Conservation (phyloP, 2,888 invertebrate genomes). For the Meiosimyza decipiens region DNA sequence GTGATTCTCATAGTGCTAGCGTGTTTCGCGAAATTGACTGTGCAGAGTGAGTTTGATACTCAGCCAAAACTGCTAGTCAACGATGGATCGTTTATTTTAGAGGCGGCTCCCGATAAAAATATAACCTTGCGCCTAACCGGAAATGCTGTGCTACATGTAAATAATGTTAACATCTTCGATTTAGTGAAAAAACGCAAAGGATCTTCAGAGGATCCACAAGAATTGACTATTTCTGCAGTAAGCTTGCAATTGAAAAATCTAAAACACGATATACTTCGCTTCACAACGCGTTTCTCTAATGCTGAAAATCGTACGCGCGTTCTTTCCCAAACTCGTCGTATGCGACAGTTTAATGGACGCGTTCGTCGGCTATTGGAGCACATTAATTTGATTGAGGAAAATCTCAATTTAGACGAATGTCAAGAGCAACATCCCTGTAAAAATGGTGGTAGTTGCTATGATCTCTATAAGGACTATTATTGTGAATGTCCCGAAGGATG, state of each 20-base stretch:
- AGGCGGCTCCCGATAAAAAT: constrained; percentile 80
- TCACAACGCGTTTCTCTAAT: constrained; percentile 43
- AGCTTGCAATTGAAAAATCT: constrained; percentile 49
- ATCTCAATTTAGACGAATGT: constrained; percentile 51
- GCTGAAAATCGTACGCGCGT: constrained; percentile 48
- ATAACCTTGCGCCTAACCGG: constrained; percentile 80
- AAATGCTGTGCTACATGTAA: constrained; percentile 74
- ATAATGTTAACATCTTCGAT: constrained; percentile 74
- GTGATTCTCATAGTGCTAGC: background rate
- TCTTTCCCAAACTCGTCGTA: constrained; percentile 32
- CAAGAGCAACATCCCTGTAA: constrained; percentile 73
- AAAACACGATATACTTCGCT: constrained; percentile 46
- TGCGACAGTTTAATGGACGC: constrained; percentile 50
- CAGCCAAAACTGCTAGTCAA: constrained; percentile 59
- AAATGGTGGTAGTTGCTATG: constrained; percentile 86
- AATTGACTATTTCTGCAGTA: constrained; percentile 43
- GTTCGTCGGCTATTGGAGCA: constrained; percentile 42
- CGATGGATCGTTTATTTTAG: constrained; percentile 82
- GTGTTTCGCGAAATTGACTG: background rate
- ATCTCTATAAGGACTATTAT: constrained; percentile 76
- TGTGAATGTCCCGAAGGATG: constrained; percentile 82
- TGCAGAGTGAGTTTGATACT: constrained; percentile 30
- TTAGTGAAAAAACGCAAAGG: constrained; percentile 45
- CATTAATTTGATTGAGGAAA: constrained; percentile 41
- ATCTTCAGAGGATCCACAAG: constrained; percentile 24